Conservation (phyloP, 2,113 vertebrate genomes). For the Siniperca knerii region DNA sequence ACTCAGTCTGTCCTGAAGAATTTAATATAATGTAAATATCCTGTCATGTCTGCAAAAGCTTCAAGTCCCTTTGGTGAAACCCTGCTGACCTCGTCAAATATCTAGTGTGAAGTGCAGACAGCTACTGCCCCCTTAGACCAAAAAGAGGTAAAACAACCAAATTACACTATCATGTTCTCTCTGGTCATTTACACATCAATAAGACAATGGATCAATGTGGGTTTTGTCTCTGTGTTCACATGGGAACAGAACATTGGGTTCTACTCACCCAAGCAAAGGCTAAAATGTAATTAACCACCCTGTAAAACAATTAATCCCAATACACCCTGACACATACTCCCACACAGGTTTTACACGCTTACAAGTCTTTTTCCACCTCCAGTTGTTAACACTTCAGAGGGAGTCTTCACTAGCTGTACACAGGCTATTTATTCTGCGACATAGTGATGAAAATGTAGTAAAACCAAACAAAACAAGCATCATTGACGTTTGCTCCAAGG, state of each 20-base stretch:
- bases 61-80: background rate
- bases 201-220: conserved; percentile 8
- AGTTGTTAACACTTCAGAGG: conserved; percentile 2
- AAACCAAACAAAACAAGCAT: background rate
- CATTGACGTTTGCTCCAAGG: background rate
- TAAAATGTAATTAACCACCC: conserved; percentile 47
- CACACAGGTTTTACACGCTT: background rate
- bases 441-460: background rate
- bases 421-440: background rate
- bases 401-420: background rate
- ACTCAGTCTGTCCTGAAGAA: conserved; percentile 5
- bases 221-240: conserved; percentile 39
- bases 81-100: background rate
- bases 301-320: conserved; percentile 20
- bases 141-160: conserved; percentile 12
- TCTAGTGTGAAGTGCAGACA: background rate
- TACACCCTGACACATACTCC: conserved; percentile 13
- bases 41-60: conserved; percentile 9
- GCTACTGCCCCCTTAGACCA: conserved; percentile 52
- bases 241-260: conserved; percentile 66
- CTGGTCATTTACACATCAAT: conserved; percentile 23
- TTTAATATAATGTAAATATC: conserved; percentile 24
- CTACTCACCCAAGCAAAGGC: conserved; percentile 12
- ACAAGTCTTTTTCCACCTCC: background rate
- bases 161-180: background rate